Evolutionary conservation across 2,888 invertebrate species (phyloP), one percentile per base, ranked within the genome.

Genomic region (Auanema sp.): DNA sequence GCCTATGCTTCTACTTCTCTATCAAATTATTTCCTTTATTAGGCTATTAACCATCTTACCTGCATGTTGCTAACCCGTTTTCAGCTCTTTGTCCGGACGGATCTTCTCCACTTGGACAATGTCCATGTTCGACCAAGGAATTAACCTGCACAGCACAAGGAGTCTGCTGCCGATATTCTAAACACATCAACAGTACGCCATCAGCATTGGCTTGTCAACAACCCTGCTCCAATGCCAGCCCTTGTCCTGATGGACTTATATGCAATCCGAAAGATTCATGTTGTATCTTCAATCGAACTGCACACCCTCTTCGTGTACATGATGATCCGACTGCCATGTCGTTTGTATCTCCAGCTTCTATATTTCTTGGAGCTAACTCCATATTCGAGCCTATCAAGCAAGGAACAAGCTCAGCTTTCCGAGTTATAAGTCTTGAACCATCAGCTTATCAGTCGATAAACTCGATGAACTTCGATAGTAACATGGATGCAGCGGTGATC

Each of bases 11-110:
- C 16, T 47, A 18, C 21, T 18, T 5, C 8, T 47, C 47, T 21
- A 18, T 47, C 16, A 47, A 16, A 5, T 21, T 47, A 3, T 21
- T 60, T 60, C 43, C n/a, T 6, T 47, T 14, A 21, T 33, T 50
- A 42, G 25, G 18, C 59, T 33, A n/a, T 23, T 58, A 16, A 47
- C 25, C 21, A 21, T 24, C 12, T 23, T 43, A 41, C 54, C 50
- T n/a, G 33, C 43, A 25, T 18, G 6, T 23, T 6, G 16, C 56
- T 44, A n/a, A 21, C n/a, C 23, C 59, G 56, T 33, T 58, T 50
- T 25, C 57, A 72, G 72, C 65, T 57, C 64, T 70, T 11, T 75
- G 72, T 58, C 58, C 71, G 23, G 74, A 74, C 58, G 68, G 71
- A 16, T 68, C 74, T 4, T 64, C 69, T 12, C 74, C 74, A 0